Percentiles rank a stretch among this genome's conserved stretches.
Evolutionary conservation across 92 coral and sea anemone species (phyloP).

Genomic region (Ricordea florida): DNA sequence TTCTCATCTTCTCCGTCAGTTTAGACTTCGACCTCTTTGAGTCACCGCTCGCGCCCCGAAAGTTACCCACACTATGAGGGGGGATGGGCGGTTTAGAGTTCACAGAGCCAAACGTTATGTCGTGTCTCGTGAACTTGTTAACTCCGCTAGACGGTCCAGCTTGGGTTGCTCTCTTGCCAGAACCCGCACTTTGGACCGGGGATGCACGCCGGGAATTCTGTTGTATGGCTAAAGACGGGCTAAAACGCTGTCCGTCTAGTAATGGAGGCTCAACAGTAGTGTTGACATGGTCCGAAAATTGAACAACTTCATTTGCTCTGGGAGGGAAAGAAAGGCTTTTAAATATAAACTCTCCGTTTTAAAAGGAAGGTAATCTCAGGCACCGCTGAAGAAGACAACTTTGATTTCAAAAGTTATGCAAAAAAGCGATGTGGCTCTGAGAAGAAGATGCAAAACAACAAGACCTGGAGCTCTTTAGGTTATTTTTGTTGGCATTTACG

Average conservation of each 20-base stretch:
- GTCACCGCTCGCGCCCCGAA: slow-evolving; percentile 47
- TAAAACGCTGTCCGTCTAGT: neutral
- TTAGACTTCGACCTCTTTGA: slow-evolving; percentile 28
- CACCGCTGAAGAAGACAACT: too few species aligned
- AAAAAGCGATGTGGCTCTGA: too few species aligned
- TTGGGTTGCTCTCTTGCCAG: neutral
- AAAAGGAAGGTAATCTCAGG: too few species aligned
- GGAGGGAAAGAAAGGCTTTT: too few species aligned
- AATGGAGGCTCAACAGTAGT: neutral
- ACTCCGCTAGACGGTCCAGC: neutral
- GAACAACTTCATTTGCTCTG: neutral
- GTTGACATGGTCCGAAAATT: neutral
- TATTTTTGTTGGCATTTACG: too few species aligned
- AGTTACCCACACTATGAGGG: slow-evolving; percentile 27
- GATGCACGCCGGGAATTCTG: too few species aligned
- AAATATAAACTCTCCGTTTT: too few species aligned
- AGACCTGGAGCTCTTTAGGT: too few species aligned
- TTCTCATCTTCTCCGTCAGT: neutral
- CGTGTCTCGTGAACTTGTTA: slow-evolving; percentile 1
- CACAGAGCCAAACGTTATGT: slow-evolving; percentile 6
- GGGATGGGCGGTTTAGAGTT: slow-evolving; percentile 60
- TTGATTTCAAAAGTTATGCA: too few species aligned
- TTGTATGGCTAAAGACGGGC: too few species aligned
- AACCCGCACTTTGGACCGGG: too few species aligned
- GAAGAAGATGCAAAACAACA: too few species aligned